These are phyloP conservation scores for Mergus octosetaceus DNA, from an alignment of 2,797 vertebrate genomes.

Conservation along the genomic window DNA sequence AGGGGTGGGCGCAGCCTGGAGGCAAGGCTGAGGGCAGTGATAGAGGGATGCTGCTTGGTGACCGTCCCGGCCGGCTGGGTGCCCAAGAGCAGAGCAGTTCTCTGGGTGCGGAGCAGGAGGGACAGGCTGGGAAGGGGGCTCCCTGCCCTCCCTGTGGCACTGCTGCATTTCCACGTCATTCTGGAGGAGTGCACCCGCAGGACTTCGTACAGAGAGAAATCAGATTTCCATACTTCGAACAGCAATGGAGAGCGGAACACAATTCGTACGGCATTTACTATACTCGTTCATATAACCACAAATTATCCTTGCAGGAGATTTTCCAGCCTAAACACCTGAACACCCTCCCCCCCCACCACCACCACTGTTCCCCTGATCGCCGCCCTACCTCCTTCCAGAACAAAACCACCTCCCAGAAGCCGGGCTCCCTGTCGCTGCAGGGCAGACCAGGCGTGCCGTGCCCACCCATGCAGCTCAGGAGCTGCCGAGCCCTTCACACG, in stretches of 20 bases:
- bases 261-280: background rate
- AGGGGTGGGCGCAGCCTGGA: rapidly evolving
- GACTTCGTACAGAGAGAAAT: background rate
- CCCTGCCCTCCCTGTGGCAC: background rate
- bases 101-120: background rate
- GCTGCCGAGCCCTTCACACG: background rate
- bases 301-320: background rate
- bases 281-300: background rate
- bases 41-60: background rate
- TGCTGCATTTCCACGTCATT: background rate
- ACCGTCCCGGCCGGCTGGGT: background rate
- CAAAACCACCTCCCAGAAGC: background rate
- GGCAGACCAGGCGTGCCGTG: background rate
- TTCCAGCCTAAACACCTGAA: background rate
- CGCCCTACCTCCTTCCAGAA: background rate
- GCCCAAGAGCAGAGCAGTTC: background rate
- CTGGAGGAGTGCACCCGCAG: background rate
- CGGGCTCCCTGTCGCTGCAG: background rate
- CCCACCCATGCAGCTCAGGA: background rate
- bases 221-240: background rate
- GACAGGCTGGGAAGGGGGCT: background rate
- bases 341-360: background rate
- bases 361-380: background rate
- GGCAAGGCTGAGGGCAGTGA: background rate
- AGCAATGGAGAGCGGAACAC: background rate